Base-by-base conservation (phyloP, 2,888 invertebrate species). In the Dolichopus griseipennis region DNA sequence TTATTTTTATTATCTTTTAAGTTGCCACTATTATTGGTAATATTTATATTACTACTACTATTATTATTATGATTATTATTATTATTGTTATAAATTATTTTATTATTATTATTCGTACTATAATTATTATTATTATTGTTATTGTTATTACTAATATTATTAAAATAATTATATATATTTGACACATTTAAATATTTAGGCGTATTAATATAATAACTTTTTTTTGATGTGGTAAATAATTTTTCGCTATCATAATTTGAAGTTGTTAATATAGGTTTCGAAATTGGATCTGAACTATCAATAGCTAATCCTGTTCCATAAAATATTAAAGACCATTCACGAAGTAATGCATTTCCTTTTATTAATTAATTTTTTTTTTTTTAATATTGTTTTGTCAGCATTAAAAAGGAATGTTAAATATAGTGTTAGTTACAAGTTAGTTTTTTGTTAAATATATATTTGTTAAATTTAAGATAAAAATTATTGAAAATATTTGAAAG, bases 321-420 rank as follows among this genome's bases (percentile, higher is more conserved):
- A 79, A 96, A 87, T 78, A 93, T 90, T 79, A 97, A 85, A 71
- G 94, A 92, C 97, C 96, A 97, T 80, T 92, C 93, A 84, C 93
- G 91, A 75, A 97, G 86, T 72, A 91, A 89, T 70, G 94, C 94
- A 80, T 93, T 89, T 82, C 92, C 93, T 93, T 69, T 69, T 68
- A 66, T 66, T 63, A 67, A 20, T 64, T 67, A 21, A 21, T 33
- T 43, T 43, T n/a, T 52, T 27, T 27, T 4, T 61, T 66, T 34
- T 33, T 15, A 61, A 33, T 27, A 27, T 6, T 21, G 9, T 27
- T 65, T 63, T 33, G 21, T 52, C 15, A 52, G 20, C 20, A 64
- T 64, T 18, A 64, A 34, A 64, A 34, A 34, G n/a, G 12, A 33
- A 37, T 64, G 20, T 9, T 12, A 62, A 62, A 22, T 20, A 21